Evolutionary conservation across 2,888 invertebrate genomes (phyloP), one percentile per base, ranked within the genome.

Genomic region (Cotesia congregata): DNA sequence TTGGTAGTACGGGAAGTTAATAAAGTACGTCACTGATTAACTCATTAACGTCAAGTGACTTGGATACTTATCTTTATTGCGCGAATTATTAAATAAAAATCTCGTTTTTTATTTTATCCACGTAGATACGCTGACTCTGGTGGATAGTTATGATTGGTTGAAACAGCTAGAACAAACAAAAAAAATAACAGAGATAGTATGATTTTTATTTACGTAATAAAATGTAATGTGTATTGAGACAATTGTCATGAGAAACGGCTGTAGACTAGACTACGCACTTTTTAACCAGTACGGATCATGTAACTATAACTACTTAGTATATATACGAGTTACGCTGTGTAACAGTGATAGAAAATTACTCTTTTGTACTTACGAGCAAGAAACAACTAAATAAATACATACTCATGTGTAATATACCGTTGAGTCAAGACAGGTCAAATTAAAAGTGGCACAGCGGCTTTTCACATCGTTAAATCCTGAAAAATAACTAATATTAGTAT

Each of bases 371-470:
- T 7, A 50, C 50, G 4, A 7, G 12, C 3, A 50, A 50, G 50
- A 30, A 30, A 30, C 30, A 30, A 50, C 12, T 12, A 50, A 50
- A 50, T 50, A 50, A 7, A 50, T 50, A 9, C 50, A 50, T 50
- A 50, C 12, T 30, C 30, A 12, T 50, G 68, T 17, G 38, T 17
- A 67, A 50, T n/a, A 64, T 67, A 67, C 38, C 41, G 20, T 62
- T 17, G 50, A 74, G 77, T 74, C 65, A 74, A 72, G 67, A 75
- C 77, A 77, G 73, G 71, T 77, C 77, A 78, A 77, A 78, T 77
- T 62, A 76, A 79, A 80, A 79, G 79, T 80, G 81, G 81, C 75
- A 79, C 73, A 65, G 71, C 67, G 20, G 74, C 75, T 80, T 79
- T 81, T 76, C 65, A 61, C 61, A 61, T 73, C 60, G 59, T 5